Base-by-base conservation (phyloP, 2,113 vertebrate genomes). In the Cyrtonyx montezumae region DNA sequence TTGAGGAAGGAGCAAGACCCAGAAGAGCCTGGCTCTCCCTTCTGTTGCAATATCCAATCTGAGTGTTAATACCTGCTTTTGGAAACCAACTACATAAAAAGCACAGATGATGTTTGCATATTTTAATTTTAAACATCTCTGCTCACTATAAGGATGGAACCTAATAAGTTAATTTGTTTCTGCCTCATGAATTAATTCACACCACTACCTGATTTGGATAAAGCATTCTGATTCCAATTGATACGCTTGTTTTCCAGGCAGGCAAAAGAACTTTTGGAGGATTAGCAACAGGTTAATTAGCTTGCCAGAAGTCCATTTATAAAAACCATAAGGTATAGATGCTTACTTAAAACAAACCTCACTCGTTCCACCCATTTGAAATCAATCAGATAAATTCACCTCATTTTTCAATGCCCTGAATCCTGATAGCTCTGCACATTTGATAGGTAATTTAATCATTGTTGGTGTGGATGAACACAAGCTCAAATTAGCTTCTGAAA, bases 311-410 rank as follows among this genome's bases (percentile, higher is more conserved):
- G 56, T 36, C 36, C 19, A 90, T 85, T 28, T 71, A 26, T 69
- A 90, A 65, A 37, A 88, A 40, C 46, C 36, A 9, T n/a, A 90
- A 46, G 43, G 30, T 79, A 59, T 2, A 82, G 26, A 83, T 17
- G 16, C 79, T 82, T 90, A 87, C 13, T 53, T 90, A 13, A 51
- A 51, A 49, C 74, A 25, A 51, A 53, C 28, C 43, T 80, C 88
- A 81, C 15, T 96, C 97, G 95, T 96, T 97, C 96, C 94, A 91
- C 74, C 81, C 32, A 7, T 97, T 94, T 92, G 95, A 96, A 97
- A 98, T 97, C 97, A 98, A 98, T 98, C 97, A 97, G 97, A 97
- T 97, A 97, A 98, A 97, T 97, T 97, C 97, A 97, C 97, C 97
- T 98, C 96, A 93, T 94, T 96, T 97, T 97, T 96, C 94, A 90